A percentile compares a stretch with the other conserved stretches of the same genome.
Conservation (phyloP, 2,888 invertebrate species). For the Erebia ligea region DNA sequence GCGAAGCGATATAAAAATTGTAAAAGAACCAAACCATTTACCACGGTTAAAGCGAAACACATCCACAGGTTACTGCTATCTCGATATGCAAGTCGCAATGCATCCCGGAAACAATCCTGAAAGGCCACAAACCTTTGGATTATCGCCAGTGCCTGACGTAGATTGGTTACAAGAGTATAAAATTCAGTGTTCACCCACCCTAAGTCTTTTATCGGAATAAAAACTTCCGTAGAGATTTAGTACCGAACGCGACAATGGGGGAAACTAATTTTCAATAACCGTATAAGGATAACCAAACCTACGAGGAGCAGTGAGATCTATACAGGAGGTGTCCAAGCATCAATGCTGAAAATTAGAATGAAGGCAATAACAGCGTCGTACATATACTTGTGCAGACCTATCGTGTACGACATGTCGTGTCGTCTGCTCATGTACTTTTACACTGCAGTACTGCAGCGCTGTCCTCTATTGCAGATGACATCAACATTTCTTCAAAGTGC, state of each 20-base stretch:
- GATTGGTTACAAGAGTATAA: constrained; percentile 67
- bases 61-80: constrained; percentile 30
- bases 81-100: constrained; percentile 43
- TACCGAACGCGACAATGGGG: neutral
- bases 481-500: too few relatives aligned
- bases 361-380: too few relatives aligned
- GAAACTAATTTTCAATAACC: neutral
- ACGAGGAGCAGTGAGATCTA: too few relatives aligned
- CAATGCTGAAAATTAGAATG: too few relatives aligned
- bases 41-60: constrained; percentile 5
- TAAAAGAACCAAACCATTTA: constrained; percentile 2
- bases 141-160: constrained; percentile 66
- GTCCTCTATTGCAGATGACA: too few relatives aligned
- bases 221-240: constrained; percentile 27
- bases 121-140: constrained; percentile 66
- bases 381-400: too few relatives aligned
- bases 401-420: too few relatives aligned
- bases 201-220: constrained; percentile 39
- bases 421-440: too few relatives aligned
- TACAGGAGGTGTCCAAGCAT: too few relatives aligned
- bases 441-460: too few relatives aligned
- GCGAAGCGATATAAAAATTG: constrained; percentile 6
- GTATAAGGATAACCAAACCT: too few relatives aligned
- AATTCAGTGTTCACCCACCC: constrained; percentile 59
- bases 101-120: constrained; percentile 55